These are phyloP conservation scores for Drosophila athabasca DNA, from an alignment of 1,140 invertebrate genomes.

Conservation along the genomic window DNA sequence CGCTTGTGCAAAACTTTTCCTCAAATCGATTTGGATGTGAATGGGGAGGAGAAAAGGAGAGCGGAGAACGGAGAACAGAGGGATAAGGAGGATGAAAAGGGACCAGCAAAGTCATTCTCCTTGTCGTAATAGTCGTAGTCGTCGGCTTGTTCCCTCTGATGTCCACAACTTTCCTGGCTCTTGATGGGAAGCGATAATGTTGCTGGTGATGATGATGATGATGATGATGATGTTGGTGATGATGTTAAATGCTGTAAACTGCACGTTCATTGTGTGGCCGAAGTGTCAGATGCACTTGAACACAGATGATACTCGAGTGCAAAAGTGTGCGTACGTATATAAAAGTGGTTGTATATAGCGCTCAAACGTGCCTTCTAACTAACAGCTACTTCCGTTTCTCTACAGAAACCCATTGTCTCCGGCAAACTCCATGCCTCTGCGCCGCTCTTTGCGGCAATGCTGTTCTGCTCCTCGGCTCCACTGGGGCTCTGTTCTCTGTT, in stretches of 20 bases:
- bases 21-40: slow-evolving; percentile 42
- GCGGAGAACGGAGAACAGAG: too few relatives aligned
- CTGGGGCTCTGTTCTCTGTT: background rate
- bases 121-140: background rate
- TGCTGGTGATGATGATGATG: slow-evolving; percentile 28
- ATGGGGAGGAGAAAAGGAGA: background rate
- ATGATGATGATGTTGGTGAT: slow-evolving; percentile 36
- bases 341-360: slow-evolving; percentile 19
- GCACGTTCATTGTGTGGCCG: slow-evolving; percentile 70
- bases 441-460: too few relatives aligned
- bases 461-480: too few relatives aligned
- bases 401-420: slow-evolving; percentile 34
- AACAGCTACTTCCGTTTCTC: slow-evolving; percentile 66
- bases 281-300: slow-evolving; percentile 56
- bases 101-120: slow-evolving; percentile 46
- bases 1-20: slow-evolving; percentile 63
- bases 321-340: background rate
- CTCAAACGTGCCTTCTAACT: slow-evolving; percentile 60
- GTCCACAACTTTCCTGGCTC: slow-evolving; percentile 32
- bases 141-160: slow-evolving; percentile 32
- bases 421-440: too few relatives aligned
- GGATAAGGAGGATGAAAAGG: background rate
- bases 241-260: slow-evolving; percentile 51
- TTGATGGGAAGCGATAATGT: too few relatives aligned
- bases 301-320: slow-evolving; percentile 12